Evolutionary conservation across 1,140 invertebrate genomes (phyloP), one percentile per base, ranked within the genome.

Genomic region (Phortica variegata): DNA sequence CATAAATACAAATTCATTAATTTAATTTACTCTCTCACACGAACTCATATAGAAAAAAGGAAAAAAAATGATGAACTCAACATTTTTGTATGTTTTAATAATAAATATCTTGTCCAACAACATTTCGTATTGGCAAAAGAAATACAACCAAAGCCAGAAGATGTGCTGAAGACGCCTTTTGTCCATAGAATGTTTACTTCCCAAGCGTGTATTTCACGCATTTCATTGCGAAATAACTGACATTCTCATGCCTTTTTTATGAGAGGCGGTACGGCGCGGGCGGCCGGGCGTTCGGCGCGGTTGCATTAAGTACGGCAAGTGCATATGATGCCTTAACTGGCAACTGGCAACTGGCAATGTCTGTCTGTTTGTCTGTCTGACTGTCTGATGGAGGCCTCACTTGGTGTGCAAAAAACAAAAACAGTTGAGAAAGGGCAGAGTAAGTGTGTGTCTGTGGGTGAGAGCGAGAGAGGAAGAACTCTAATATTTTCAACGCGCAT

Each of bases 401-500:
- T 12, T 6, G 12, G 12, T 7, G 6, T 7, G 6, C 12, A 12
- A 29, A 29, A 29, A 29, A 29, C 26, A 29, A 29, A 29, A 29
- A 29, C 6, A 7, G 26, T 29, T 29, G n/a, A n/a, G n/a, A n/a
- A n/a, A n/a, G n/a, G n/a, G n/a, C n/a, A n/a, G n/a, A n/a, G n/a
- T n/a, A n/a, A n/a, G n/a, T n/a, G n/a, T n/a, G n/a, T n/a, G n/a
- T n/a, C n/a, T n/a, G n/a, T n/a, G n/a, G n/a, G n/a, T n/a, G n/a
- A n/a, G n/a, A n/a, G 23, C 10, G 23, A 10, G 63, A 63, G 63
- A 66, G 63, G 68, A 68, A 68, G 68, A 68, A 68, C 65, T 20
- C 12, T 69, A 69, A 70, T 69, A 62, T 60, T 70, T 69, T 61
- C 61, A 56, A 58, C 61, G 56, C 65, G 65, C 65, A 73, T 73